Evolutionary conservation across 2,888 invertebrate genomes (phyloP).

Genomic region (Drosophila austrosaltans): DNA sequence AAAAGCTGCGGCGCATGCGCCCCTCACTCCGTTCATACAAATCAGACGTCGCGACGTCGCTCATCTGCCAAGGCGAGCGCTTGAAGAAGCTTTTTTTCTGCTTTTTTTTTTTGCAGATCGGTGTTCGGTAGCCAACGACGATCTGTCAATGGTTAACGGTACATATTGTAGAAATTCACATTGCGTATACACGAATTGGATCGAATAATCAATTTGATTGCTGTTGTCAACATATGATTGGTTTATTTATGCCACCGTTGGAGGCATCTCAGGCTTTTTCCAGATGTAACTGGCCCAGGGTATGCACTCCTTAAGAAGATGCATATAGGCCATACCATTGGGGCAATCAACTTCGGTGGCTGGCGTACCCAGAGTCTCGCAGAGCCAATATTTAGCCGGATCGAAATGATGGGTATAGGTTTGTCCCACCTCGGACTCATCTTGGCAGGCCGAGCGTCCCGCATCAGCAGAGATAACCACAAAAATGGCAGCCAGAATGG

Average conservation of each 20-base stretch:
- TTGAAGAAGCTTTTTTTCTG: slow-evolving; percentile 3
- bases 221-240: slow-evolving; percentile 24
- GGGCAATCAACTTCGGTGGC: slow-evolving; percentile 75
- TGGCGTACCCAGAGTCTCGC: slow-evolving; percentile 63
- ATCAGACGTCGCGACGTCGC: not conserved
- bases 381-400: slow-evolving; percentile 81
- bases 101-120: slow-evolving; percentile 27
- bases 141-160: slow-evolving; percentile 38
- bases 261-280: slow-evolving; percentile 79
- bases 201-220: slow-evolving; percentile 29
- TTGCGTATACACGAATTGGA: slow-evolving; percentile 7
- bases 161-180: slow-evolving; percentile 12
- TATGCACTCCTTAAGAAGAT: slow-evolving; percentile 78
- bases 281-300: slow-evolving; percentile 81
- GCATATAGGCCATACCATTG: slow-evolving; percentile 76
- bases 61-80: slow-evolving; percentile 8
- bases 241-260: slow-evolving; percentile 70
- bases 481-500: slow-evolving; percentile 57
- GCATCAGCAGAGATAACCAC: slow-evolving; percentile 57
- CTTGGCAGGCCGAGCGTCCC: slow-evolving; percentile 81
- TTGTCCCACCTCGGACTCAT: slow-evolving; percentile 70
- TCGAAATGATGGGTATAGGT: slow-evolving; percentile 80
- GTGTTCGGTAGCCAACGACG: slow-evolving; percentile 14
- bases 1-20: slow-evolving; percentile 38
- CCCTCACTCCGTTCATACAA: slow-evolving; percentile 1